phyloP scores from a whole-genome alignment of 2,113 vertebrate species.

The Sitta europaea region DNA sequence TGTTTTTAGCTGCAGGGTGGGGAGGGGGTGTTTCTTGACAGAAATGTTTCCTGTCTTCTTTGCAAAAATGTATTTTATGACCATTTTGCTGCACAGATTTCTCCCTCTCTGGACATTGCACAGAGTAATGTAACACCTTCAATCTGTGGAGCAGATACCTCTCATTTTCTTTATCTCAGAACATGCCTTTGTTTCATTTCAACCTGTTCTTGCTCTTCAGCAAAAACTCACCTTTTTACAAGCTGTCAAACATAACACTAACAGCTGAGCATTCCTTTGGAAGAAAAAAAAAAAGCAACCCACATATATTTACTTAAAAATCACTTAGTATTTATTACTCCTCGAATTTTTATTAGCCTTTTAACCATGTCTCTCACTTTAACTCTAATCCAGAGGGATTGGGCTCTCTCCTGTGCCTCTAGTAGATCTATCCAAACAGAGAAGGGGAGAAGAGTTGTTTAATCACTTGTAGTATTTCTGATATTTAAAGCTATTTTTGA shows the following conservation, averaged over 20 bases:
- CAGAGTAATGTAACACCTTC: constrained; percentile 53
- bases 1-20: not conserved
- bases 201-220: constrained; percentile 45
- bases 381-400: constrained; percentile 42
- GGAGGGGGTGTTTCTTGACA: not conserved
- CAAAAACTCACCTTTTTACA: constrained; percentile 68
- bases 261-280: constrained; percentile 35
- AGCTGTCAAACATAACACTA: constrained; percentile 63
- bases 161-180: constrained; percentile 46
- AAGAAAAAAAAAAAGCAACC: not conserved
- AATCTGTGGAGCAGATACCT: constrained; percentile 62
- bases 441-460: not conserved
- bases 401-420: constrained; percentile 27
- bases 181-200: constrained; percentile 47
- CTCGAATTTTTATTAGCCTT: constrained; percentile 72
- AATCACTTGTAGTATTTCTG: not conserved
- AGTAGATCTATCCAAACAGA: constrained; percentile 37
- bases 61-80: constrained; percentile 70
- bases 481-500: constrained; percentile 45
- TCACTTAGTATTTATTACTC: constrained; percentile 70
- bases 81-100: constrained; percentile 53
- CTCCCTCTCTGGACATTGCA: constrained; percentile 36
- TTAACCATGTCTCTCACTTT: constrained; percentile 70
- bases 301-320: constrained; percentile 68
- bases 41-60: constrained; percentile 70